A percentile compares a stretch with the other conserved stretches of the same genome.
Evolutionary conservation across 2,888 invertebrate genomes (phyloP).

Genomic region (Sesia apiformis): DNA sequence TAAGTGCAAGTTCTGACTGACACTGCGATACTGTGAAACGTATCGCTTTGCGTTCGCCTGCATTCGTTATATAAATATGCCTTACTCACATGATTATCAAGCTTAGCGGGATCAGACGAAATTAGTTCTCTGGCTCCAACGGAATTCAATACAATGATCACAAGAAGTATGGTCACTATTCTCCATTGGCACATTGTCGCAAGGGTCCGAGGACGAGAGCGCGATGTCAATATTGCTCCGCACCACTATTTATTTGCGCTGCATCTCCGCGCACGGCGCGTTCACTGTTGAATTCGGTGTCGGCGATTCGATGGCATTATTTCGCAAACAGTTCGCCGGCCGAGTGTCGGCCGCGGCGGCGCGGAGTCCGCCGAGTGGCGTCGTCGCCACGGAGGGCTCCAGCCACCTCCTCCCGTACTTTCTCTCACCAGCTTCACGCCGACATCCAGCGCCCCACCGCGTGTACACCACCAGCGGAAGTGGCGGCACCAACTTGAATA

Average conservation of each 20-base stretch:
- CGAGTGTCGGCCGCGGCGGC: conserved; percentile 67
- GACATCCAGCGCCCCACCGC: conserved; percentile 19
- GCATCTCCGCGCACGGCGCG: conserved; percentile 53
- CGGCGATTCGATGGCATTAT: conserved; percentile 57
- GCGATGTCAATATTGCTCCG: conserved; percentile 18
- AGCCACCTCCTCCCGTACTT: conserved; percentile 63
- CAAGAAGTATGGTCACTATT: conserved; percentile 53
- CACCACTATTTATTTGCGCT: conserved; percentile 59
- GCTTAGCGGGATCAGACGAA: conserved; percentile 29
- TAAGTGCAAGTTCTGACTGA: conserved; percentile 26
- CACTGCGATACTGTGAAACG: conserved; percentile 9
- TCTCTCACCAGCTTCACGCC: conserved; percentile 22
- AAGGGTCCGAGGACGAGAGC: conserved; percentile 26
- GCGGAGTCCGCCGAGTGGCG: conserved; percentile 52
- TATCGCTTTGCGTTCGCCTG: conserved; percentile 2
- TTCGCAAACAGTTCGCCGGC: conserved; percentile 58
- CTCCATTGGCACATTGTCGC: conserved; percentile 68
- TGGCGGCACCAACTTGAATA: too few species aligned
- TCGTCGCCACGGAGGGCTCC: conserved; percentile 32
- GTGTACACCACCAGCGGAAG: conserved; percentile 6
- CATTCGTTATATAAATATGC: not conserved
- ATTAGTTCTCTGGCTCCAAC: conserved; percentile 40
- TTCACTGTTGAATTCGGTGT: conserved; percentile 52
- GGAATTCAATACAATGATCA: conserved; percentile 39
- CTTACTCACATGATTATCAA: conserved; percentile 56